Conservation (phyloP, 1,140 invertebrate species). For the Chymomyza costata region DNA sequence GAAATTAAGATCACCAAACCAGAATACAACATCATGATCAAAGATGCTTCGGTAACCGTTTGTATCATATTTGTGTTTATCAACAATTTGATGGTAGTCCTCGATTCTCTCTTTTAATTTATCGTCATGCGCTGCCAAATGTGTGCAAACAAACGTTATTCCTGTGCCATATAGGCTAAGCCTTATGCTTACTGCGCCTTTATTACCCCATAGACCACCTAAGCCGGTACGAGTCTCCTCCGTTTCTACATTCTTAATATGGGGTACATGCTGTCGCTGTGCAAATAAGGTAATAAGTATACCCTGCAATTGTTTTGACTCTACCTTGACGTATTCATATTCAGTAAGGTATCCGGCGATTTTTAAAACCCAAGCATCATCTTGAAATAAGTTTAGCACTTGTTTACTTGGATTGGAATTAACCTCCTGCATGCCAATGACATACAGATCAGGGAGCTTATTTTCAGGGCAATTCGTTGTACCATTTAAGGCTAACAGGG, state of each 20-base stretch:
- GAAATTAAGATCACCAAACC: slow-evolving; percentile 97
- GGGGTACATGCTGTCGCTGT: slow-evolving; percentile 85
- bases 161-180: slow-evolving; percentile 91
- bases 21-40: slow-evolving; percentile 96
- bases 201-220: slow-evolving; percentile 89
- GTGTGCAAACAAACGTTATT: slow-evolving; percentile 90
- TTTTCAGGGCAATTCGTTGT: slow-evolving; percentile 77
- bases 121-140: slow-evolving; percentile 91
- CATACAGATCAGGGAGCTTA: slow-evolving; percentile 86
- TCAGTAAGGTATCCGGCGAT: slow-evolving; percentile 76
- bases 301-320: slow-evolving; percentile 86
- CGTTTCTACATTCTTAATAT: slow-evolving; percentile 89
- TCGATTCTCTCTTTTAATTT: slow-evolving; percentile 86
- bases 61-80: slow-evolving; percentile 82
- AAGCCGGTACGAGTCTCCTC: slow-evolving; percentile 91
- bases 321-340: slow-evolving; percentile 85
- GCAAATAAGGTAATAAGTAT: slow-evolving; percentile 86
- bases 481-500: slow-evolving; percentile 81
- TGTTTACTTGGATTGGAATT: slow-evolving; percentile 84
- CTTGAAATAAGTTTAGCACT: slow-evolving; percentile 86
- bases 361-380: slow-evolving; percentile 88
- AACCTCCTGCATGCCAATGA: slow-evolving; percentile 92
- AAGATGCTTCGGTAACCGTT: slow-evolving; percentile 87
- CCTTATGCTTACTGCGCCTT: slow-evolving; percentile 92
- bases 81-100: slow-evolving; percentile 91